Percentiles rank a stretch among this genome's conserved stretches.
phyloP scores from a whole-genome alignment of 2,113 vertebrate species.

The Lasiurus borealis region DNA sequence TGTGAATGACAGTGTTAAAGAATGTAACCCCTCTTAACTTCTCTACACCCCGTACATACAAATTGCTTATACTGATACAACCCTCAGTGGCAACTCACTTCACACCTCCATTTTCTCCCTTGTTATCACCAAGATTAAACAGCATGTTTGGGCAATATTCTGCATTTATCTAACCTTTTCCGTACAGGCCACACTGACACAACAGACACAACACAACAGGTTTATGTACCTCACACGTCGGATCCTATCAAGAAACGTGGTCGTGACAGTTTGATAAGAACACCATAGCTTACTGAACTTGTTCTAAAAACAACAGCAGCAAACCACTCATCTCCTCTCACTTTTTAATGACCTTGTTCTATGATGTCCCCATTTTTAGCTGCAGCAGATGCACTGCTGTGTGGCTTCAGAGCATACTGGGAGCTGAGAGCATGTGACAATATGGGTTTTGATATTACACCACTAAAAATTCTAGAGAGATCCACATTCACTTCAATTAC shows the following conservation, averaged over 20 bases:
- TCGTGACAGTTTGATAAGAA: slow-evolving; percentile 85
- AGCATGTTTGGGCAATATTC: slow-evolving; percentile 84
- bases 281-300: slow-evolving; percentile 79
- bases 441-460: not conserved
- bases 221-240: slow-evolving; percentile 90
- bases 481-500: not conserved
- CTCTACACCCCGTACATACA: slow-evolving; percentile 82
- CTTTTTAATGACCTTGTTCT: slow-evolving; percentile 84
- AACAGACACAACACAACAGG: slow-evolving; percentile 77
- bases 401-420: slow-evolving; percentile 8
- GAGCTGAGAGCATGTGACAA: not conserved
- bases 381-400: not conserved
- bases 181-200: slow-evolving; percentile 80
- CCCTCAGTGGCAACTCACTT: slow-evolving; percentile 86
- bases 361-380: slow-evolving; percentile 71
- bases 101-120: slow-evolving; percentile 85
- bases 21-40: slow-evolving; percentile 86
- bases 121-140: slow-evolving; percentile 86
- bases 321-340: slow-evolving; percentile 75
- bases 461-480: slow-evolving; percentile 26
- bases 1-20: slow-evolving; percentile 78
- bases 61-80: slow-evolving; percentile 82
- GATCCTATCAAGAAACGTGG: slow-evolving; percentile 85
- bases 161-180: slow-evolving; percentile 85
- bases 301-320: slow-evolving; percentile 89